phyloP scores from a whole-genome alignment of 2,113 vertebrate species.

The Sprattus sprattus region DNA sequence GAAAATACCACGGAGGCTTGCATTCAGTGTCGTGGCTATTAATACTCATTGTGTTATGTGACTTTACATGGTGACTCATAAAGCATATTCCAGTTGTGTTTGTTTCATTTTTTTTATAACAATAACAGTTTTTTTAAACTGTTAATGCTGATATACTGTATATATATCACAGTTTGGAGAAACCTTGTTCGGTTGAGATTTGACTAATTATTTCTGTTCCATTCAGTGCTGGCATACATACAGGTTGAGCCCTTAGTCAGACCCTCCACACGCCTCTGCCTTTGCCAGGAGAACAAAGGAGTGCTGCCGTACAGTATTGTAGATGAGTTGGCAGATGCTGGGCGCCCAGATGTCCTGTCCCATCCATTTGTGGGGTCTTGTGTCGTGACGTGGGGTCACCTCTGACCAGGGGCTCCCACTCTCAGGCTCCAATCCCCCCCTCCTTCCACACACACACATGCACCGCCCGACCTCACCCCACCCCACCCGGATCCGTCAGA shows the following conservation, averaged over 20 bases:
- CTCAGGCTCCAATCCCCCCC: not conserved
- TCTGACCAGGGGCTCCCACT: not conserved
- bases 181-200: not conserved
- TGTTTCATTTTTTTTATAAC: not conserved
- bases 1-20: not conserved
- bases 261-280: not conserved
- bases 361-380: not conserved
- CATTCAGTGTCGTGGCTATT: not conserved
- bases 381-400: not conserved
- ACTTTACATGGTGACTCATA: not conserved
- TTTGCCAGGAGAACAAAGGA: too few relatives aligned
- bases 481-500: conserved; percentile 1
- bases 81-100: not conserved
- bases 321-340: not conserved
- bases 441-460: not conserved
- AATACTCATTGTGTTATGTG: not conserved
- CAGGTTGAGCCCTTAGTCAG: not conserved
- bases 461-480: not conserved
- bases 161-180: not conserved
- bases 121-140: not conserved
- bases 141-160: not conserved
- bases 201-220: not conserved
- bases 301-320: not conserved
- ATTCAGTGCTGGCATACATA: not conserved
- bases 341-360: not conserved